Percentiles rank a stretch among this genome's conserved stretches.
These are phyloP conservation scores for Leguminivora glycinivorella DNA, from an alignment of 1,140 invertebrate species.

Conservation along the genomic window DNA sequence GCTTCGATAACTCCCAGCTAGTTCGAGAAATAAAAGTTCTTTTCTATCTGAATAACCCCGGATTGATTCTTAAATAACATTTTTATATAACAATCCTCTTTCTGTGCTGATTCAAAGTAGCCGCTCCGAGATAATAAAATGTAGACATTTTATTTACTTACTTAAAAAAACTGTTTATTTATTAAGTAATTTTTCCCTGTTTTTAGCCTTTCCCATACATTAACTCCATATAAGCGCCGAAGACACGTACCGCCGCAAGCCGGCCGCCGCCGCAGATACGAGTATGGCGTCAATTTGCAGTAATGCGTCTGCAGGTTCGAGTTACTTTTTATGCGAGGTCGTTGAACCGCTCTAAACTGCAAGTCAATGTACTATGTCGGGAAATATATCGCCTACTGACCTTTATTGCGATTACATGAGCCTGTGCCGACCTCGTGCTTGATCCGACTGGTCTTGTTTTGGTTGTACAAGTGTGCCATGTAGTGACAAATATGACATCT, in stretches of 20 bases:
- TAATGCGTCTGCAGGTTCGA: constrained; percentile 60
- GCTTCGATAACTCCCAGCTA: constrained; percentile 12
- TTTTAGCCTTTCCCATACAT: constrained; percentile 18
- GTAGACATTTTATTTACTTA: background rate
- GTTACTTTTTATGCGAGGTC: constrained; percentile 69
- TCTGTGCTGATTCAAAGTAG: background rate
- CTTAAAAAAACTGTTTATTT: constrained; percentile 12
- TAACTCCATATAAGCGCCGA: constrained; percentile 6
- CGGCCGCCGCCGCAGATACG: constrained; percentile 34
- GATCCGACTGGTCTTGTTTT: constrained; percentile 23
- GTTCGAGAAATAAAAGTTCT: background rate
- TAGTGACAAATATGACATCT: background rate
- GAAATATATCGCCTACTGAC: constrained; percentile 45
- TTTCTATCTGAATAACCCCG: background rate
- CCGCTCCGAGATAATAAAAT: background rate
- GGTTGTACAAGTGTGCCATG: background rate
- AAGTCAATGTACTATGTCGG: constrained; percentile 55
- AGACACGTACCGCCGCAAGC: background rate
- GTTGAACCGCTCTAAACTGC: constrained; percentile 59
- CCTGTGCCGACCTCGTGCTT: constrained; percentile 11
- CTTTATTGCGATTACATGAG: constrained; percentile 32
- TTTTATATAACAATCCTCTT: background rate
- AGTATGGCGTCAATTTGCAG: constrained; percentile 71
- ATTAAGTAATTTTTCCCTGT: constrained; percentile 11
- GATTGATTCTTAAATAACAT: background rate